Percentiles rank a stretch among this genome's conserved stretches.
Conservation (phyloP, 2,888 invertebrate genomes). For the Hedya salicella region DNA sequence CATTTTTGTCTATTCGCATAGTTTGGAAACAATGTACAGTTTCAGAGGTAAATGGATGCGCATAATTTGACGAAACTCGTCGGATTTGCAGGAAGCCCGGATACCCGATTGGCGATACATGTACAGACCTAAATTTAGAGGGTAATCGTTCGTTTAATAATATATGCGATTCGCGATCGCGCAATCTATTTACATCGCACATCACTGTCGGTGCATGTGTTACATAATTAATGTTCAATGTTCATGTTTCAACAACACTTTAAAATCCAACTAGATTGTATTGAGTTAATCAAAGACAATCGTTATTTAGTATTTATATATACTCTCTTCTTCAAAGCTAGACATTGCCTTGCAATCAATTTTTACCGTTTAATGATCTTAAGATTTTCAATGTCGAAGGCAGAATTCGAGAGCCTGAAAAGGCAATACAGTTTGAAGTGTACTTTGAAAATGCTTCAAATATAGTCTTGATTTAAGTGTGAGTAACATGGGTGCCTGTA, state of each 20-base stretch:
- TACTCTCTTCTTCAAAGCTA: no score
- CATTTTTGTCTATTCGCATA: constrained; percentile 35
- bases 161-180: constrained; percentile 53
- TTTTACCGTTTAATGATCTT: no score
- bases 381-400: no score
- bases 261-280: not conserved
- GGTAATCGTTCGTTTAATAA: constrained; percentile 72
- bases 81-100: constrained; percentile 65
- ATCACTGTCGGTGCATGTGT: constrained; percentile 39
- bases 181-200: constrained; percentile 58
- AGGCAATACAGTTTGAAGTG: no score
- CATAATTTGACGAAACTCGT: constrained; percentile 70
- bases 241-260: not conserved
- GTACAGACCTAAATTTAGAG: constrained; percentile 73
- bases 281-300: no score
- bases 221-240: not conserved
- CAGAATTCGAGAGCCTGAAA: no score
- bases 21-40: constrained; percentile 32
- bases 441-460: no score
- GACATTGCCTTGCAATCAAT: no score
- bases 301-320: no score
- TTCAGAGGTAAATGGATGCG: constrained; percentile 63
- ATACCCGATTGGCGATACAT: constrained; percentile 62
- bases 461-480: no score
- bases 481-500: no score